Conservation (phyloP, 2,888 invertebrate species). For the Tiphia femorata region DNA sequence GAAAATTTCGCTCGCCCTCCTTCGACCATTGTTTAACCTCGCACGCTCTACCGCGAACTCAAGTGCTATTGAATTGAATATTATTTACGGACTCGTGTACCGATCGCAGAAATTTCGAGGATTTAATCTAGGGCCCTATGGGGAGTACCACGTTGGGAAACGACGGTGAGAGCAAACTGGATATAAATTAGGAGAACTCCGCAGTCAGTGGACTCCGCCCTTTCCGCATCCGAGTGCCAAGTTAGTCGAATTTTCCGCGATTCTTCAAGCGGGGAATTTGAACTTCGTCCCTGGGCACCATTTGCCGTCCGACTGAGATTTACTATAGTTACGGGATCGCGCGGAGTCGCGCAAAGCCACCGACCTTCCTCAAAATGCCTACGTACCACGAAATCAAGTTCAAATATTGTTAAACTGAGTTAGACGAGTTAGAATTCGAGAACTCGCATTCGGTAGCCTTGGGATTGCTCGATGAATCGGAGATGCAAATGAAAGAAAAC, state of each 20-base stretch:
- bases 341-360: conserved; percentile 14
- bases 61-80: conserved; percentile 37
- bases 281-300: conserved; percentile 37
- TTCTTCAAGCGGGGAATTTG: conserved; percentile 46
- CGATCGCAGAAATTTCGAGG: conserved; percentile 32
- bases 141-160: conserved; percentile 14
- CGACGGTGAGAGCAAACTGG: conserved; percentile 35
- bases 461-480: too few relatives aligned
- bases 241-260: conserved; percentile 51
- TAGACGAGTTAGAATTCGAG: too few relatives aligned
- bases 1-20: too few relatives aligned
- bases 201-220: conserved; percentile 47
- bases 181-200: conserved; percentile 51
- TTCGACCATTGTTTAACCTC: too few relatives aligned
- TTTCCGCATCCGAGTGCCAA: conserved; percentile 53
- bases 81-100: conserved; percentile 41
- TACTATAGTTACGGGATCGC: conserved; percentile 21
- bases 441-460: background rate
- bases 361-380: conserved; percentile 23
- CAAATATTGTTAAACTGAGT: too few relatives aligned
- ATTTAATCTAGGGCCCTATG: conserved; percentile 38
- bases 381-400: conserved; percentile 18
- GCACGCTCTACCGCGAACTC: background rate
- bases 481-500: too few relatives aligned
- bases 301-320: conserved; percentile 36